A percentile compares a stretch with the other conserved stretches of the same genome.
These are phyloP conservation scores for Poeciliopsis paucimaculata DNA, from an alignment of 2,797 vertebrate species.

Conservation along the genomic window DNA sequence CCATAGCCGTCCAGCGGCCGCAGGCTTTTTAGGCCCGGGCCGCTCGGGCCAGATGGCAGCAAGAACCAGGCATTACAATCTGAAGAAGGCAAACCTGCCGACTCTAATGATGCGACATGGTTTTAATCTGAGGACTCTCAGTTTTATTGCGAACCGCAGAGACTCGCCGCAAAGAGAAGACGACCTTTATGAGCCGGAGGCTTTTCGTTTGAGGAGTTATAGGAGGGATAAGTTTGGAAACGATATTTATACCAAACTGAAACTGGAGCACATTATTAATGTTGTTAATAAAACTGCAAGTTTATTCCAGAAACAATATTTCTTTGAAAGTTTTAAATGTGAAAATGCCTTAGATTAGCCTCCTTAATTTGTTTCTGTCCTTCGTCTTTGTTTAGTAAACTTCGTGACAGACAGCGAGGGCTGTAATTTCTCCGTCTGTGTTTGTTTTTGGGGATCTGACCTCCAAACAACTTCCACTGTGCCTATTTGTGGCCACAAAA, in stretches of 20 bases:
- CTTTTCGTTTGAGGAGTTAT: conserved; percentile 31
- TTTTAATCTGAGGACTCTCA: conserved; percentile 47
- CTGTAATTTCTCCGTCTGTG: conserved; percentile 75
- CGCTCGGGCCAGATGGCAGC: background rate
- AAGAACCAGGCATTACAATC: conserved; percentile 22
- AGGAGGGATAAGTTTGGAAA: conserved; percentile 21
- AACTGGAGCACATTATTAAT: background rate
- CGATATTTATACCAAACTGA: conserved; percentile 40
- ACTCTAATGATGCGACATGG: conserved; percentile 44
- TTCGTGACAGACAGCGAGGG: conserved; percentile 25
- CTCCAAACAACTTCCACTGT: conserved; percentile 25
- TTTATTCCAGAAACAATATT: background rate
- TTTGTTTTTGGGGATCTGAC: conserved; percentile 39
- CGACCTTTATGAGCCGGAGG: conserved; percentile 34
- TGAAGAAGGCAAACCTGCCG: conserved; percentile 30
- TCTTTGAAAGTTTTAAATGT: background rate
- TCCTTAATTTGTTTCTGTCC: background rate
- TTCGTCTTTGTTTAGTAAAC: background rate
- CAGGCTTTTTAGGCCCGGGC: background rate
- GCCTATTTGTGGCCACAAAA: conserved; percentile 32
- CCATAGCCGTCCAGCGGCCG: background rate
- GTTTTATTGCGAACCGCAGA: conserved; percentile 48
- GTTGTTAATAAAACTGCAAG: background rate
- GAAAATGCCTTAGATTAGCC: background rate
- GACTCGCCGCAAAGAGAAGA: conserved; percentile 50